Evolutionary conservation across 2,113 vertebrate genomes (phyloP).

Genomic region (Caranx melampygus): DNA sequence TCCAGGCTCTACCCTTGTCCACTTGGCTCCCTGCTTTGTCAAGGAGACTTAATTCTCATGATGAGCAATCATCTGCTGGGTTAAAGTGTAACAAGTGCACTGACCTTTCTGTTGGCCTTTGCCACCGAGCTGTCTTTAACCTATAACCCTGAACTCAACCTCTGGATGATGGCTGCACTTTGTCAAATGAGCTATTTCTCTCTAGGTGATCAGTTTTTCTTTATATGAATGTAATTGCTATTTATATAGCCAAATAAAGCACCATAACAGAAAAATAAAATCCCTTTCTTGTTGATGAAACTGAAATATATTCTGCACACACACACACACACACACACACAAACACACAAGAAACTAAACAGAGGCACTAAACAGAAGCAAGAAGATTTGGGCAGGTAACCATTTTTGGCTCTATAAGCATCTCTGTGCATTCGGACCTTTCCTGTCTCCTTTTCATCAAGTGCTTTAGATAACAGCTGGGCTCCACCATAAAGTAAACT

Average conservation of each 20-base stretch:
- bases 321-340: background rate
- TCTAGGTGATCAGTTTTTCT: slow-evolving; percentile 3
- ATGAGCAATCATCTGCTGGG: slow-evolving; percentile 69
- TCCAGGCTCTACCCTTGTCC: slow-evolving; percentile 67
- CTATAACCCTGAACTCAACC: slow-evolving; percentile 36
- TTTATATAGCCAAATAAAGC: background rate
- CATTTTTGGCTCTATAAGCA: slow-evolving; percentile 10
- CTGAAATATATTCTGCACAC: background rate
- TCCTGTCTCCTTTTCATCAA: slow-evolving; percentile 48
- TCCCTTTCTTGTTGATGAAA: background rate
- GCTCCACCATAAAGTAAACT: slow-evolving; percentile 68
- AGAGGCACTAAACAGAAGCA: slow-evolving; percentile 1
- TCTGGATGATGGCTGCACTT: slow-evolving; percentile 23
- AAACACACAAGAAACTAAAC: background rate
- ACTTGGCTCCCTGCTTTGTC: slow-evolving; percentile 56
- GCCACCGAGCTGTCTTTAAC: slow-evolving; percentile 64
- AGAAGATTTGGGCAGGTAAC: slow-evolving; percentile 25
- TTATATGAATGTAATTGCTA: slow-evolving; percentile 7
- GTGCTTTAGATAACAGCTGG: slow-evolving; percentile 54
- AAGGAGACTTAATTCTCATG: slow-evolving; percentile 73
- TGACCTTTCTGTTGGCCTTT: slow-evolving; percentile 61
- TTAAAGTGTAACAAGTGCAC: slow-evolving; percentile 61
- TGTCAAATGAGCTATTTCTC: slow-evolving; percentile 21
- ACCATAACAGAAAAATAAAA: too few species aligned
- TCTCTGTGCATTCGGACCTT: slow-evolving; percentile 22